A percentile compares a stretch with the other conserved stretches of the same genome.
phyloP scores from a whole-genome alignment of 2,797 vertebrate genomes.

The Halcyon leucocephala region DNA sequence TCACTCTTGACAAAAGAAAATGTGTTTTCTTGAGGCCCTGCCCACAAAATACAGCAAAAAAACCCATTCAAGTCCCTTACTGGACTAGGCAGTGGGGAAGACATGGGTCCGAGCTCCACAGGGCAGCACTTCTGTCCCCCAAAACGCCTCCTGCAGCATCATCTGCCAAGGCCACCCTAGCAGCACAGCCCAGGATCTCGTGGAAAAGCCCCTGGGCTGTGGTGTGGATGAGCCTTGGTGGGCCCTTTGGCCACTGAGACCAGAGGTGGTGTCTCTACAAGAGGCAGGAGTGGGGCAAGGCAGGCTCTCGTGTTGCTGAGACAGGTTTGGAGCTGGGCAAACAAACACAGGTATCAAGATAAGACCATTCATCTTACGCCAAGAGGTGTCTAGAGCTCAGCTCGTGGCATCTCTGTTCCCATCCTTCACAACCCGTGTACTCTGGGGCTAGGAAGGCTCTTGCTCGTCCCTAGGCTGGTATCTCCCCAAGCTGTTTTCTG shows the following conservation, averaged over 20 bases:
- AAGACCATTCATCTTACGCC: conserved; percentile 2
- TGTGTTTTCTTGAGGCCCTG: not conserved
- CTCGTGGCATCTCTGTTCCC: not conserved
- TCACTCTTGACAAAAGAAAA: not conserved
- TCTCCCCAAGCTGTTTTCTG: not conserved
- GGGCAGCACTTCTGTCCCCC: not conserved
- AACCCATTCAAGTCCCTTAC: not conserved
- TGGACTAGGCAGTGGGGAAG: not conserved
- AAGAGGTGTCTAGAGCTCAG: not conserved
- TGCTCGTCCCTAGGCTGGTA: not conserved
- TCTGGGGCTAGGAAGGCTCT: not conserved
- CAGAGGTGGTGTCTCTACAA: not conserved
- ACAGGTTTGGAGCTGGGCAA: conserved; percentile 42
- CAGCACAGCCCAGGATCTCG: not conserved
- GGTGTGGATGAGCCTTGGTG: rapidly evolving
- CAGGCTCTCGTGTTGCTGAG: conserved; percentile 13
- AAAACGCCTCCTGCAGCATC: rapidly evolving
- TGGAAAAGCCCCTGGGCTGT: not conserved
- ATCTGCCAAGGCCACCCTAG: rapidly evolving
- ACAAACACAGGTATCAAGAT: conserved; percentile 40
- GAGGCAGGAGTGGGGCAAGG: not conserved
- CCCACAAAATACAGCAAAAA: not conserved
- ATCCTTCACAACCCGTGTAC: rapidly evolving
- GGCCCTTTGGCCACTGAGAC: not conserved
- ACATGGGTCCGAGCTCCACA: not conserved